A percentile compares a stretch with the other conserved stretches of the same genome.
phyloP scores from a whole-genome alignment of 2,888 invertebrate genomes.

The Candidula unifasciata region DNA sequence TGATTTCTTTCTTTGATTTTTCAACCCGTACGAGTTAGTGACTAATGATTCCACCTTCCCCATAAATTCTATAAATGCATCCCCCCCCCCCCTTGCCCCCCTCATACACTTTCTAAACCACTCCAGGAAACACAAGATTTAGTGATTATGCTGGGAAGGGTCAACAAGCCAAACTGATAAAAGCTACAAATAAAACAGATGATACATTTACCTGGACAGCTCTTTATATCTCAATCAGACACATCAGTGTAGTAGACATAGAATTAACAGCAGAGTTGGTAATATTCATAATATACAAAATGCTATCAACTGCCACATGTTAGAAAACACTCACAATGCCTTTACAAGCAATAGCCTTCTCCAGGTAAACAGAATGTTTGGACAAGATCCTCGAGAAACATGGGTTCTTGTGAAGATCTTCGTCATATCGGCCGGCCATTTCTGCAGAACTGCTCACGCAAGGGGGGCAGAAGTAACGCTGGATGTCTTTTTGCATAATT shows the following conservation, averaged over 20 bases:
- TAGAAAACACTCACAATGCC: slow-evolving; percentile 83
- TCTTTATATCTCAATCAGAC: background rate
- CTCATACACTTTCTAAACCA: too few relatives aligned
- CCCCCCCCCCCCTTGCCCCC: too few relatives aligned
- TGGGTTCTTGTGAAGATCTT: slow-evolving; percentile 87
- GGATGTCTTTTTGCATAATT: background rate
- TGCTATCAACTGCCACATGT: background rate
- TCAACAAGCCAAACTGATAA: too few relatives aligned
- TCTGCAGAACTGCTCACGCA: background rate
- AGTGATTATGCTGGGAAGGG: too few relatives aligned
- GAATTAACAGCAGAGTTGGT: background rate
- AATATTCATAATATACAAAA: too few relatives aligned
- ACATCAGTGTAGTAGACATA: background rate
- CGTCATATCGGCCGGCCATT: slow-evolving; percentile 83
- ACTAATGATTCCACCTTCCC: too few relatives aligned
- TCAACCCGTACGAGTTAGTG: too few relatives aligned
- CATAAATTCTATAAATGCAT: too few relatives aligned
- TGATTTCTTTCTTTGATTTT: too few relatives aligned
- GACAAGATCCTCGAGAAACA: slow-evolving; percentile 85
- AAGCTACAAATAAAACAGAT: too few relatives aligned
- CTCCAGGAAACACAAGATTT: too few relatives aligned
- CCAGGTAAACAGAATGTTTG: slow-evolving; percentile 83
- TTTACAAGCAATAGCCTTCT: slow-evolving; percentile 82
- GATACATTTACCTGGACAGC: background rate
- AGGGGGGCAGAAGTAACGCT: background rate